Conservation (phyloP, 2,888 invertebrate genomes). For the Limnephilus marmoratus region DNA sequence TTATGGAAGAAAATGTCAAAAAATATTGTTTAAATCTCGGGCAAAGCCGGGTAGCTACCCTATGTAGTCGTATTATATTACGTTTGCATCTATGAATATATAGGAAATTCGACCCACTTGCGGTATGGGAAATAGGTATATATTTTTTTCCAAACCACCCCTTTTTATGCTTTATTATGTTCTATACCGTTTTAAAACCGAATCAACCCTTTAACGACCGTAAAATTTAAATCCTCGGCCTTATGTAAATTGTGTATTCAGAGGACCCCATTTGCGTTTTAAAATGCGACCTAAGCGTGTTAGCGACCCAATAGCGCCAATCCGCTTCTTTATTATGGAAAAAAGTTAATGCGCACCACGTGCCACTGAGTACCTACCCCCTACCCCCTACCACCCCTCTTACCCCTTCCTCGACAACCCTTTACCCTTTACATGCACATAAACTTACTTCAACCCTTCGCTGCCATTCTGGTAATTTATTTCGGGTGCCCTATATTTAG, state of each 20-base stretch:
- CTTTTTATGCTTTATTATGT: not conserved
- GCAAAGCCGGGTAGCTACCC: not conserved
- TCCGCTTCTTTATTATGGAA: conserved; percentile 55
- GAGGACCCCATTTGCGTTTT: conserved; percentile 62
- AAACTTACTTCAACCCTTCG: conserved; percentile 24
- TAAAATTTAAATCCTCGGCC: conserved; percentile 54
- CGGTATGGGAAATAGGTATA: not conserved
- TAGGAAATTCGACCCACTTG: not conserved
- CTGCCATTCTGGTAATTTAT: conserved; percentile 12
- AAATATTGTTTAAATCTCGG: not conserved
- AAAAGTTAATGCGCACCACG: conserved; percentile 65
- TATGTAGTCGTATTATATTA: not conserved
- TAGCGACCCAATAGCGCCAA: conserved; percentile 57
- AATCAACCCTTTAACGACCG: conserved; percentile 51
- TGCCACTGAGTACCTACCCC: conserved; percentile 59
- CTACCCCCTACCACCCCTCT: conserved; percentile 48
- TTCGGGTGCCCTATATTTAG: conserved; percentile 6
- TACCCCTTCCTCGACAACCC: conserved; percentile 48
- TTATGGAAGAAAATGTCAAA: too few relatives aligned
- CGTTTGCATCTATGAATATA: not conserved
- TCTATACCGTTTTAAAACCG: not conserved
- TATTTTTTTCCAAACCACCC: not conserved
- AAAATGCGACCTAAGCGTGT: conserved; percentile 62
- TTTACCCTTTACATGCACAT: conserved; percentile 49
- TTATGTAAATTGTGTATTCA: conserved; percentile 60